Percentiles rank a stretch among this genome's conserved stretches.
Conservation (phyloP, 2,797 vertebrate genomes). For the Pangasius mekongensis region DNA sequence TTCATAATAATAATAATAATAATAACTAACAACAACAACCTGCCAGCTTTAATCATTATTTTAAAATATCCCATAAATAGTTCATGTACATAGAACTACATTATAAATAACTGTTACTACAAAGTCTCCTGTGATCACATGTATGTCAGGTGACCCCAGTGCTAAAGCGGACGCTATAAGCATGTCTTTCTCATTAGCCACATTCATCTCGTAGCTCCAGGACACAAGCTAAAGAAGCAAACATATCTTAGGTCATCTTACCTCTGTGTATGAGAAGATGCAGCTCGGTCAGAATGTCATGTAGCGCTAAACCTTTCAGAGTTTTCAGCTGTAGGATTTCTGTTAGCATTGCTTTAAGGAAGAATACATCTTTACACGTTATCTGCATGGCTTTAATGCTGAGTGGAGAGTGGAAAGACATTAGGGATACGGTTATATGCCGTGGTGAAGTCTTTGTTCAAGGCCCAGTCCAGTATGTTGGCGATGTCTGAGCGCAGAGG, state of each 20-base stretch:
- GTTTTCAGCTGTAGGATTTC: constrained; percentile 92
- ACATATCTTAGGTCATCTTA: constrained; percentile 60
- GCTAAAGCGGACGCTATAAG: neutral
- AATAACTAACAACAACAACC: too few species aligned
- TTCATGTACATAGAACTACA: too few species aligned
- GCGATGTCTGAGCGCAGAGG: constrained; percentile 93
- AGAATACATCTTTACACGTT: neutral
- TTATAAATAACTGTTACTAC: neutral
- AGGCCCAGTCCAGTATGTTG: constrained; percentile 97
- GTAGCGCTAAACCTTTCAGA: constrained; percentile 90
- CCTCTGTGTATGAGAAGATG: constrained; percentile 94
- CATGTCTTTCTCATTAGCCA: neutral
- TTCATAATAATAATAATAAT: too few species aligned
- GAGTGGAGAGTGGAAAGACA: too few species aligned
- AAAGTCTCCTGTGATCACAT: too few species aligned
- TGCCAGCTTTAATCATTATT: too few species aligned
- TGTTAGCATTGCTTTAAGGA: constrained; percentile 60
- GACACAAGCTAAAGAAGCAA: neutral
- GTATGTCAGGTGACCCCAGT: too few species aligned
- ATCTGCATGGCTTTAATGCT: neutral
- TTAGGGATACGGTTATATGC: constrained; percentile 92
- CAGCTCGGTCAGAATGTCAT: constrained; percentile 93
- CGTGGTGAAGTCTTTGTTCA: constrained; percentile 91
- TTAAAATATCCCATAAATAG: too few species aligned
- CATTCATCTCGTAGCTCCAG: neutral